A percentile compares a stretch with the other conserved stretches of the same genome.
Conservation (phyloP, 2,113 vertebrate species). For the Clinocottus analis region DNA sequence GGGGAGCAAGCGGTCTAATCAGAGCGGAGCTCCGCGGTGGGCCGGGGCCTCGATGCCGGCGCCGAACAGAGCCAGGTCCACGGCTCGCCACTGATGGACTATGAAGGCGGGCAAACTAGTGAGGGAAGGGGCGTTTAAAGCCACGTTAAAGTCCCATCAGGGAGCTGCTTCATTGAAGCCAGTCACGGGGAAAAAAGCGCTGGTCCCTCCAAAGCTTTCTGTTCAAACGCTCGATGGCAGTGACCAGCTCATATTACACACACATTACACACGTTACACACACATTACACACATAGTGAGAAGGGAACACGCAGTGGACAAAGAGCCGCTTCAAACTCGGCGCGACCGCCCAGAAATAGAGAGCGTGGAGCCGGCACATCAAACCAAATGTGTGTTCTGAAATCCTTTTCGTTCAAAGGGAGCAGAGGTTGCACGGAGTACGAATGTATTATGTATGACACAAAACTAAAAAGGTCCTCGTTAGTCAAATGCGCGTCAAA, state of each 20-base stretch:
- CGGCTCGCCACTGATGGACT: constrained; percentile 49
- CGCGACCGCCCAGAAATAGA: not conserved
- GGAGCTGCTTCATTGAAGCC: constrained; percentile 38
- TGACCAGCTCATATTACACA: not conserved
- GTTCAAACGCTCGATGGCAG: constrained; percentile 25
- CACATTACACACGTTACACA: constrained; percentile 2
- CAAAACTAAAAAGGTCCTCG: constrained; percentile 27
- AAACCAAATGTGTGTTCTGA: not conserved
- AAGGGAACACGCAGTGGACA: not conserved
- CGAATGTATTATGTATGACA: constrained; percentile 8
- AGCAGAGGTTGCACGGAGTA: constrained; percentile 8
- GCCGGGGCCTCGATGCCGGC: constrained; percentile 43
- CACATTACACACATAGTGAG: not conserved
- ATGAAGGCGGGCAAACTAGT: constrained; percentile 47
- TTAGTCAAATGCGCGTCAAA: constrained; percentile 46
- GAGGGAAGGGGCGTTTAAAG: constrained; percentile 57
- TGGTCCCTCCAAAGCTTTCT: constrained; percentile 29
- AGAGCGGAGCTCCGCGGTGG: constrained; percentile 57
- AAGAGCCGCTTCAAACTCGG: constrained; percentile 8
- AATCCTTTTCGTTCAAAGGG: not conserved
- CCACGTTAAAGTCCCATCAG: constrained; percentile 28
- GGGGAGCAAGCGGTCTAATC: constrained; percentile 67
- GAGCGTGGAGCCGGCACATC: constrained; percentile 8
- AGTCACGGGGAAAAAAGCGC: constrained; percentile 14
- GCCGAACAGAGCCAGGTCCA: constrained; percentile 50